Conservation (phyloP, 2,888 invertebrate genomes). For the Drosophila tripunctata region DNA sequence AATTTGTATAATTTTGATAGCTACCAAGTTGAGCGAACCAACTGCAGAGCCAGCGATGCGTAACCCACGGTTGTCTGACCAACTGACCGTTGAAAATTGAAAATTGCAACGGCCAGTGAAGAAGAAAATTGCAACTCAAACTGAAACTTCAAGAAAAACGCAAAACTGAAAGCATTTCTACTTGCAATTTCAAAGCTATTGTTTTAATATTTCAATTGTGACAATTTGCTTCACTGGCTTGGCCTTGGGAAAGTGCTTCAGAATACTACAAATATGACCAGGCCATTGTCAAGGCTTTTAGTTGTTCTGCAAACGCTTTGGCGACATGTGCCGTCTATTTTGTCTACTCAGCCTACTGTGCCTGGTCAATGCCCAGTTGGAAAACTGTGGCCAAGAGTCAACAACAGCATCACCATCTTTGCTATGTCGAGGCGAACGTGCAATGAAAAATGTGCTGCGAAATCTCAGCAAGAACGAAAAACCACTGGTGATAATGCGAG, state of each 20-base stretch:
- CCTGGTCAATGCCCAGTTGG: constrained; percentile 40
- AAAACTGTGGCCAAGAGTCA: constrained; percentile 50
- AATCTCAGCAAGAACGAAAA: constrained; percentile 84
- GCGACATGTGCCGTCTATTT: constrained; percentile 54
- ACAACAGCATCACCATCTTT: constrained; percentile 79
- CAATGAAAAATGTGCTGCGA: constrained; percentile 85
- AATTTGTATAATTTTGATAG: constrained; percentile 71
- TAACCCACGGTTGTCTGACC: constrained; percentile 65
- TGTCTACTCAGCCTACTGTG: constrained; percentile 31
- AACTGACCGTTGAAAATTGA: constrained; percentile 81
- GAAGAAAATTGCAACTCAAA: constrained; percentile 78
- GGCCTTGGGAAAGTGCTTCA: constrained; percentile 70
- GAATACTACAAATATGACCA: constrained; percentile 68
- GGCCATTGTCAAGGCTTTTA: constrained; percentile 64
- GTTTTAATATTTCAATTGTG: constrained; percentile 74
- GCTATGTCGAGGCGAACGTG: constrained; percentile 85
- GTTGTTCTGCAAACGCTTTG: constrained; percentile 60
- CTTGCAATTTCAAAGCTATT: constrained; percentile 51
- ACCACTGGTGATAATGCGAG: constrained; percentile 81
- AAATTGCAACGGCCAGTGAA: constrained; percentile 78
- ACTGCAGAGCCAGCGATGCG: constrained; percentile 46
- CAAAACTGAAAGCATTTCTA: constrained; percentile 62
- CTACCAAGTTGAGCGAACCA: constrained; percentile 39
- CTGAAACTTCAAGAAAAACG: constrained; percentile 39
- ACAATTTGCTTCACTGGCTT: constrained; percentile 66